Conservation (phyloP, 2,113 vertebrate species). For the Neoarius graeffei region DNA sequence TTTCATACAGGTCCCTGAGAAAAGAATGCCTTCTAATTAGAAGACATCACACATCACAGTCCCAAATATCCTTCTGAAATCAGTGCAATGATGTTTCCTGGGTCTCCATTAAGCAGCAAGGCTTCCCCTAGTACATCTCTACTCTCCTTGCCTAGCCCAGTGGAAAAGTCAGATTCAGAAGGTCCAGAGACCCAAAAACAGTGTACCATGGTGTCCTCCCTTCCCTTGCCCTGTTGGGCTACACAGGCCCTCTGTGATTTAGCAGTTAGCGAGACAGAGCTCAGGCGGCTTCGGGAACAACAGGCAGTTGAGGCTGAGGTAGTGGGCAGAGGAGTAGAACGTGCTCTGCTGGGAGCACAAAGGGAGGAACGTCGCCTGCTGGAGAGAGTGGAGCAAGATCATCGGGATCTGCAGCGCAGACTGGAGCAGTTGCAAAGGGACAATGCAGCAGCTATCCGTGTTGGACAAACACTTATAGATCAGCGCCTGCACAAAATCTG, state of each 20-base stretch:
- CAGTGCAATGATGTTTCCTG: slow-evolving; percentile 55
- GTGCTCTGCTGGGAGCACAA: slow-evolving; percentile 67
- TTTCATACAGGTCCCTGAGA: slow-evolving; percentile 27
- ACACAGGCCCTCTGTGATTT: slow-evolving; percentile 66
- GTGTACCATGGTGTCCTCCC: slow-evolving; percentile 18
- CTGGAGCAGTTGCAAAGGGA: slow-evolving; percentile 71
- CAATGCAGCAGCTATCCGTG: slow-evolving; percentile 65
- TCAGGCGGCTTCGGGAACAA: slow-evolving; percentile 60
- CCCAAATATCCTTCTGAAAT: slow-evolving; percentile 18
- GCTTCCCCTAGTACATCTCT: slow-evolving; percentile 49
- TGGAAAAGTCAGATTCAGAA: slow-evolving; percentile 45
- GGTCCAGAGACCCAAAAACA: slow-evolving; percentile 32
- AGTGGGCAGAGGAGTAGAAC: slow-evolving; percentile 65
- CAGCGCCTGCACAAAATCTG: slow-evolving; percentile 63
- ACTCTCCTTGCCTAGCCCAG: slow-evolving; percentile 39
- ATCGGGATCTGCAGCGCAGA: slow-evolving; percentile 64
- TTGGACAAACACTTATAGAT: slow-evolving; percentile 67
- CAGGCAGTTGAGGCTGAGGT: slow-evolving; percentile 61
- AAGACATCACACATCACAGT: background rate
- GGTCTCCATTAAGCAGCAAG: slow-evolving; percentile 53
- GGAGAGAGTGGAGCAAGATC: slow-evolving; percentile 75
- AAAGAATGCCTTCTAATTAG: slow-evolving; percentile 8
- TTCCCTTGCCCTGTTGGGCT: slow-evolving; percentile 63
- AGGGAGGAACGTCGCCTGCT: slow-evolving; percentile 71
- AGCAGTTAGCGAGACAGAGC: slow-evolving; percentile 61